Conservation (phyloP, 2,888 invertebrate species). For the Matsumyia berberina region DNA sequence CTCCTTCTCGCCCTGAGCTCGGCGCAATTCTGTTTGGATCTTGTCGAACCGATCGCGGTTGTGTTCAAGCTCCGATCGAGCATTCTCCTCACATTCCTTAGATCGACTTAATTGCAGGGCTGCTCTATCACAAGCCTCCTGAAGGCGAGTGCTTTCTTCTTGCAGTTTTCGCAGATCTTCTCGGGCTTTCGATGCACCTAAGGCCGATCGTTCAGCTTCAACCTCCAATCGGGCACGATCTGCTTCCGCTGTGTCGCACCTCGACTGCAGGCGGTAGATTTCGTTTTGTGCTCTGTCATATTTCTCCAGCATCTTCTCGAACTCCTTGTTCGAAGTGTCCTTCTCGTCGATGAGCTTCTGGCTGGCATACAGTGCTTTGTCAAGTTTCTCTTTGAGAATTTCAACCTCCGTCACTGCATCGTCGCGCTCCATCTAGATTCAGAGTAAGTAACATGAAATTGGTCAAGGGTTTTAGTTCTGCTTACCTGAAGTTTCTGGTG, state of each 20-base stretch:
- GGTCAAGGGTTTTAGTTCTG: background rate
- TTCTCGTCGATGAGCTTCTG: slow-evolving; percentile 95
- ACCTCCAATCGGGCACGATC: slow-evolving; percentile 94
- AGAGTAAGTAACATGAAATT: background rate
- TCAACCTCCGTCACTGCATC: slow-evolving; percentile 93
- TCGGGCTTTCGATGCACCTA: slow-evolving; percentile 91
- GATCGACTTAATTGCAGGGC: slow-evolving; percentile 93
- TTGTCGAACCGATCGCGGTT: slow-evolving; percentile 95
- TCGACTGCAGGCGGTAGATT: slow-evolving; percentile 94
- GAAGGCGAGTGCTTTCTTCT: slow-evolving; percentile 93
- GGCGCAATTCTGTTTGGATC: slow-evolving; percentile 92
- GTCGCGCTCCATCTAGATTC: slow-evolving; percentile 91
- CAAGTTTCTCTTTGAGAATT: slow-evolving; percentile 94
- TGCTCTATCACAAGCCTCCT: slow-evolving; percentile 95
- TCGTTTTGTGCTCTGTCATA: slow-evolving; percentile 96
- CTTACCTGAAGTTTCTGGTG: slow-evolving; percentile 93
- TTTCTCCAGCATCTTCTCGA: slow-evolving; percentile 96
- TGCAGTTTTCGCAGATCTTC: slow-evolving; percentile 94
- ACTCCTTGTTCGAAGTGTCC: slow-evolving; percentile 94
- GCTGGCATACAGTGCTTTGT: slow-evolving; percentile 92
- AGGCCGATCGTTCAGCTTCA: slow-evolving; percentile 93
- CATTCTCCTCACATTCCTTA: slow-evolving; percentile 96
- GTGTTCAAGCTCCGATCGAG: slow-evolving; percentile 95
- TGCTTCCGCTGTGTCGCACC: slow-evolving; percentile 93
- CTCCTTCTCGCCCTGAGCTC: slow-evolving; percentile 93